These are phyloP conservation scores for Salvator merianae DNA, from an alignment of 2,113 vertebrate genomes.

Conservation along the genomic window DNA sequence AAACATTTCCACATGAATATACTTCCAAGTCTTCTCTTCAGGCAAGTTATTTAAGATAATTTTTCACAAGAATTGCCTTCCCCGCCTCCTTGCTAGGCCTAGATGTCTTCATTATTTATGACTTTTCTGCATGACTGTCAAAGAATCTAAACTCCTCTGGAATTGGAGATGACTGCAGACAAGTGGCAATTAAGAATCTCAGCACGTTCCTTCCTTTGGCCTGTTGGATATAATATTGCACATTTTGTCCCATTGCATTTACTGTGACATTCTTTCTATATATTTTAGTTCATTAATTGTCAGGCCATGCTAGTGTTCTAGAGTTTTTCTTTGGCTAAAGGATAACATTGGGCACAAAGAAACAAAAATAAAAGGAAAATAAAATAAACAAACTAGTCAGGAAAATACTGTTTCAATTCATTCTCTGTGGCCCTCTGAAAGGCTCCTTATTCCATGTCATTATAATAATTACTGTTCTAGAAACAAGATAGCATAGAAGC, in stretches of 20 bases:
- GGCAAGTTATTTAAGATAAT: constrained; percentile 44
- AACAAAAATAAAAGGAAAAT: constrained; percentile 22
- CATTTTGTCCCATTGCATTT: constrained; percentile 47
- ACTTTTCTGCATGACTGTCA: constrained; percentile 32
- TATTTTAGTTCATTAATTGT: constrained; percentile 66
- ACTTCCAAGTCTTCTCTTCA: constrained; percentile 36
- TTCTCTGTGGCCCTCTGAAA: constrained; percentile 55
- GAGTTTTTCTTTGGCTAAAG: constrained; percentile 44
- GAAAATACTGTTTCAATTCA: constrained; percentile 58
- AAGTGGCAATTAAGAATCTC: constrained; percentile 57
- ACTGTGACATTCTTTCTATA: constrained; percentile 32
- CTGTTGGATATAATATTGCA: constrained; percentile 49
- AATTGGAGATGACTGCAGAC: constrained; percentile 33
- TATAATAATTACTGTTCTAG: constrained; percentile 43
- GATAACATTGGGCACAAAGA: constrained; percentile 38
- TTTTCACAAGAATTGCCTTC: constrained; percentile 38
- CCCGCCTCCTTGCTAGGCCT: constrained; percentile 33
- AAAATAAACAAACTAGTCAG: constrained; percentile 33
- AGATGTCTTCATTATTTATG: constrained; percentile 43
- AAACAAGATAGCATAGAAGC: constrained; percentile 47
- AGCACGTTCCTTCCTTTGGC: constrained; percentile 15
- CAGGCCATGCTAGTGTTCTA: constrained; percentile 27
- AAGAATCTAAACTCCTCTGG: constrained; percentile 29
- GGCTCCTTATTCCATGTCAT: constrained; percentile 20
- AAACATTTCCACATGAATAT: constrained; percentile 52